Evolutionary conservation across 1,140 invertebrate genomes (phyloP), one percentile per base, ranked within the genome.

Genomic region (Batillaria attramentaria): DNA sequence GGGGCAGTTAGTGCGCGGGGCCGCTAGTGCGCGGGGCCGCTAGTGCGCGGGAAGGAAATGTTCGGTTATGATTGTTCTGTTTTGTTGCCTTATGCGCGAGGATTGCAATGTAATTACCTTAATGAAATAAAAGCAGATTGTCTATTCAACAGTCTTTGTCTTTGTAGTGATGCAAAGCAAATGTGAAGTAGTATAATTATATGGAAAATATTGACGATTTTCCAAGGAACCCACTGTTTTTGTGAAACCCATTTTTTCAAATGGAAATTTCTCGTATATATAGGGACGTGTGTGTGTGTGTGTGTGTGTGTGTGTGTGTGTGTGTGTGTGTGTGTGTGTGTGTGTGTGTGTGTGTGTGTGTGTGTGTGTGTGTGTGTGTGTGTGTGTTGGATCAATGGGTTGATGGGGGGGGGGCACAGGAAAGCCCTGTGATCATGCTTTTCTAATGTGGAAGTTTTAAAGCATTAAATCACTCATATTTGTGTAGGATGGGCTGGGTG

Each of bases 351-450:
- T 68, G 31, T 68, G 66, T 68, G 16, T 68, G 66, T 68, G 10
- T 68, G 66, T 68, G 10, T 68, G 35, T 68, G 10, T 68, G 66
- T n/a, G 57, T n/a, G 57, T n/a, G 57, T n/a, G 6, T n/a, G 57
- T n/a, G 57, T n/a, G 57, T n/a, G 57, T n/a, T 5, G 31, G 57
- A 60, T 20, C 6, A 6, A 10, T 20, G 31, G 24, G 4, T 24
- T 10, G 57, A 60, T n/a, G 24, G 31, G 24, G 6, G 57, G 31
- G 57, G 57, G 24, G 6, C 24, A 60, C 57, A 60, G 24, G 5
- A n/a, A 24, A 60, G 24, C 6, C 5, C 6, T 31, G 24, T n/a
- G 6, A 20, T 60, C 6, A 20, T 24, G 57, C 24, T 5, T n/a
- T 60, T 6, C 24, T 60, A 60, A 5, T 60, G 24, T 60, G 8